Evolutionary conservation across 2,888 invertebrate genomes (phyloP).

Genomic region (Galerucella nymphaeae): DNA sequence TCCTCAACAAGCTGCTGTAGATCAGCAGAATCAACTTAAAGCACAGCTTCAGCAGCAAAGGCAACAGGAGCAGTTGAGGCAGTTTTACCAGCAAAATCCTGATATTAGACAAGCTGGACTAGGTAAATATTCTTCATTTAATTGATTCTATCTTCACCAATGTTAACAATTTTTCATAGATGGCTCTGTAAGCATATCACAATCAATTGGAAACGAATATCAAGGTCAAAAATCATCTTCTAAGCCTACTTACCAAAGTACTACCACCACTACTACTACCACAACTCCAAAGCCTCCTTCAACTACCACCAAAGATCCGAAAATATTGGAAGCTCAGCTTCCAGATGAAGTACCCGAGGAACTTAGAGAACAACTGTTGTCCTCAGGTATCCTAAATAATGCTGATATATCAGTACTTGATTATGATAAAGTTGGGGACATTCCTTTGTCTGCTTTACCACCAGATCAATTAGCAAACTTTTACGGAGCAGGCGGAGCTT

Average conservation of each 20-base stretch:
- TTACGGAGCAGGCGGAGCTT: constrained; percentile 83
- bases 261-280: constrained; percentile 66
- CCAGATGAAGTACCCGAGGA: constrained; percentile 93
- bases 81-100: constrained; percentile 59
- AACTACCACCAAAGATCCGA: constrained; percentile 67
- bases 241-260: constrained; percentile 53
- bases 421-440: constrained; percentile 89
- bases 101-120: constrained; percentile 57
- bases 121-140: background rate
- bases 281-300: constrained; percentile 64
- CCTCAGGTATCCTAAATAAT: constrained; percentile 87
- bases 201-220: constrained; percentile 37
- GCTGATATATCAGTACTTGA: constrained; percentile 89
- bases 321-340: constrained; percentile 70
- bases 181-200: constrained; percentile 58
- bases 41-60: constrained; percentile 41
- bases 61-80: constrained; percentile 59
- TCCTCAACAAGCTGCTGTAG: constrained; percentile 60
- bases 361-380: constrained; percentile 81
- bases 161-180: background rate
- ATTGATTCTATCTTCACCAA: background rate
- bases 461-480: constrained; percentile 89
- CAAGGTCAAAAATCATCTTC: constrained; percentile 38
- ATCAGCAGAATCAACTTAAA: constrained; percentile 51
- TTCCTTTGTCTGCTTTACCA: constrained; percentile 83